phyloP scores from a whole-genome alignment of 2,888 invertebrate species.

The Tenthredo scrophulariae region DNA sequence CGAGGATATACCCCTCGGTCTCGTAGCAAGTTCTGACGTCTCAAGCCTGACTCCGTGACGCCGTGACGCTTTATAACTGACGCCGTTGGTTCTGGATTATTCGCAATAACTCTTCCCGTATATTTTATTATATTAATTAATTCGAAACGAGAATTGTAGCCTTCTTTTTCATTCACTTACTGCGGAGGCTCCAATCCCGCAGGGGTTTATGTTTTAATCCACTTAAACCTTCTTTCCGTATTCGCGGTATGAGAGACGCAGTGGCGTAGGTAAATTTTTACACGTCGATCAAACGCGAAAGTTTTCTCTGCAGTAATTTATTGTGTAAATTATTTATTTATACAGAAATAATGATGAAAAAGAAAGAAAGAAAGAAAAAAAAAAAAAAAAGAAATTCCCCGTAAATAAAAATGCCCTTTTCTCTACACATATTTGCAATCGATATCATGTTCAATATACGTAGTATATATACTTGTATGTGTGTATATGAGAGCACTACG shows the following conservation, averaged over 20 bases:
- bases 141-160: neutral
- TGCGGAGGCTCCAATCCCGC: neutral
- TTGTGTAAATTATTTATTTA: neutral
- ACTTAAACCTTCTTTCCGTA: neutral
- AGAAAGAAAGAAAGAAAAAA: no score
- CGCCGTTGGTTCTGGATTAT: conserved; percentile 10
- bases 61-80: conserved; percentile 8
- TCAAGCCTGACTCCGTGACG: conserved; percentile 29
- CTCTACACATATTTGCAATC: neutral
- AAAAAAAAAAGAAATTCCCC: neutral
- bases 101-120: neutral
- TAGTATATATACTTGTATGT: neutral
- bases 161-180: neutral
- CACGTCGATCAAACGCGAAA: neutral
- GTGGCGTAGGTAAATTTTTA: neutral
- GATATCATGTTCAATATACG: neutral
- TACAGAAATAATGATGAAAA: neutral
- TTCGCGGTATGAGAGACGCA: neutral
- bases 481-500: neutral
- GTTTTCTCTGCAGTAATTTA: neutral
- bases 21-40: conserved; percentile 1
- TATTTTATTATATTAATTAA: neutral
- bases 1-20: conserved; percentile 56
- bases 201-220: neutral
- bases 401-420: neutral